These are phyloP conservation scores for Bombus waltoni DNA, from an alignment of 1,140 invertebrate genomes.

Conservation along the genomic window DNA sequence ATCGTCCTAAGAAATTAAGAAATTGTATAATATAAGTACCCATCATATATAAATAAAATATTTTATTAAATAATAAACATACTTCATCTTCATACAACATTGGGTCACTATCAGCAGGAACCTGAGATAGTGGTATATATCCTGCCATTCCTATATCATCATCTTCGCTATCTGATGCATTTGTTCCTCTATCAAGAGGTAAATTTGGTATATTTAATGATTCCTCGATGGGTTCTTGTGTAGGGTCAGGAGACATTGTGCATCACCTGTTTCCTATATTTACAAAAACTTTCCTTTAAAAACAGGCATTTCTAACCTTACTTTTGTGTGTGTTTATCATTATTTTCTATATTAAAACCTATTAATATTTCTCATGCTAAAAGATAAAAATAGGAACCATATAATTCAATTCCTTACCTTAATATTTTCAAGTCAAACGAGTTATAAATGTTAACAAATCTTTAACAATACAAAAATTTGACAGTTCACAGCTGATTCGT, in stretches of 20 bases:
- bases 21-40: neutral
- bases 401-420: neutral
- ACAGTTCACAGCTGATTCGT: conserved; percentile 45
- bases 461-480: conserved; percentile 16
- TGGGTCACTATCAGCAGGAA: conserved; percentile 72
- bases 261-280: conserved; percentile 18
- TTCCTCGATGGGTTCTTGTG: conserved; percentile 76
- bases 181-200: conserved; percentile 60
- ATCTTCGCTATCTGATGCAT: conserved; percentile 78
- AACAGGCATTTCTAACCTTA: conserved; percentile 1
- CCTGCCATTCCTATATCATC: conserved; percentile 74
- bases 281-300: neutral
- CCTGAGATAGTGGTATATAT: conserved; percentile 77
- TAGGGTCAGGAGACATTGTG: conserved; percentile 79
- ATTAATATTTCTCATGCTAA: neutral
- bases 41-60: neutral
- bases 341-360: neutral
- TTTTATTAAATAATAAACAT: conserved; percentile 18
- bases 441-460: conserved; percentile 1
- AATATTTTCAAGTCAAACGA: neutral
- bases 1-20: conserved; percentile 67
- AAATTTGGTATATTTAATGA: conserved; percentile 71
- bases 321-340: neutral
- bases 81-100: conserved; percentile 72
- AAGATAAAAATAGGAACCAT: neutral